phyloP scores from a whole-genome alignment of 2,888 invertebrate species.

The Ectobius pallidus region DNA sequence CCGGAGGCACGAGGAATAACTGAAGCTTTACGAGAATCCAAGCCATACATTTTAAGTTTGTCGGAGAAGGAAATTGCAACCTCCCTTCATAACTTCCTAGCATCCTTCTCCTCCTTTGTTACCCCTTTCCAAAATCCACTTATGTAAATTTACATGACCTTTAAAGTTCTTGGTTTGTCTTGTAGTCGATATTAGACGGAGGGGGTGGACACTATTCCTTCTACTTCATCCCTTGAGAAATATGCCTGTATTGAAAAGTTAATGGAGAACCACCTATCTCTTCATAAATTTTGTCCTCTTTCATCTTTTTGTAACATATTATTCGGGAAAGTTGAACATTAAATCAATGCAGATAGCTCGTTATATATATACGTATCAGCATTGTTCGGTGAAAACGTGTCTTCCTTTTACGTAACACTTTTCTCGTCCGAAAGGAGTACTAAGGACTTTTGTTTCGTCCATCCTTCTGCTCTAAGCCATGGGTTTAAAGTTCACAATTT shows the following conservation, averaged over 20 bases:
- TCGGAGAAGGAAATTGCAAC: slow-evolving; percentile 30
- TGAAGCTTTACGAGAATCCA: slow-evolving; percentile 32
- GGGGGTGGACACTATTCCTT: slow-evolving; percentile 10
- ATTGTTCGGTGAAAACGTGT: slow-evolving; percentile 12
- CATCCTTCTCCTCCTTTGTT: not conserved
- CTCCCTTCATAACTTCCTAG: slow-evolving; percentile 13
- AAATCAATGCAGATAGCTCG: slow-evolving; percentile 24
- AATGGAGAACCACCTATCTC: not conserved
- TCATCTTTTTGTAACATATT: slow-evolving; percentile 4
- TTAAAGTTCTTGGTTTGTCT: slow-evolving; percentile 32
- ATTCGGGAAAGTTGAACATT: slow-evolving; percentile 22
- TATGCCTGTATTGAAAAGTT: slow-evolving; percentile 17
- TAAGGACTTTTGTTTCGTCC: too few relatives aligned
- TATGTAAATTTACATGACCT: slow-evolving; percentile 35
- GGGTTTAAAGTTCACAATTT: too few relatives aligned
- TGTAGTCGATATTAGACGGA: slow-evolving; percentile 26
- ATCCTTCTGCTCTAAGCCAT: too few relatives aligned
- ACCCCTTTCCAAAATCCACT: slow-evolving; percentile 23
- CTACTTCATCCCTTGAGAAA: not conserved
- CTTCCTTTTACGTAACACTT: too few relatives aligned
- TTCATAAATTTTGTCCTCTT: not conserved
- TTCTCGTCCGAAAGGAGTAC: too few relatives aligned
- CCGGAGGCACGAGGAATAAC: slow-evolving; percentile 15
- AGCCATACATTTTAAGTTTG: slow-evolving; percentile 36
- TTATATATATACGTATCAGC: slow-evolving; percentile 10